Evolutionary conservation across 2,888 invertebrate species (phyloP), one percentile per base, ranked within the genome.

Genomic region (Pristionchus japonicus): DNA sequence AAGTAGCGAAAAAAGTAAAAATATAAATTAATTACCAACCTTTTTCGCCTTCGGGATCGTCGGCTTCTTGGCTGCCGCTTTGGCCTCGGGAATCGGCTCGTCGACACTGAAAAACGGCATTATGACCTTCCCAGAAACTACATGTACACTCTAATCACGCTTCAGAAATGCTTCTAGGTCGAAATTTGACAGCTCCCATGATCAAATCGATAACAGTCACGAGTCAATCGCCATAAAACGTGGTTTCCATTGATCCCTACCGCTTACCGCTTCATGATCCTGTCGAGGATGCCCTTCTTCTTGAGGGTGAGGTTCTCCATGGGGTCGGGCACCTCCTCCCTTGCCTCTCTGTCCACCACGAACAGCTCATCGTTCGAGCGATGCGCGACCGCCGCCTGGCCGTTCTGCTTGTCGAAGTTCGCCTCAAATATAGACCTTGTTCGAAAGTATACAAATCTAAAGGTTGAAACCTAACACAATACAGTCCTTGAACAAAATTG

Each of bases 281-380:
- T 64, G 15, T 86, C 86, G 13, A 86, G 86, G 13, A 86, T 67
- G 34, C 27, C 86, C 49, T 47, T 64, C 47, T 86, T 86, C 67
- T 43, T 67, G 13, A 43, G 43, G 13, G 86, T 86, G 27, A 86
- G 64, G 4, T 49, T 49, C 67, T 86, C 67, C 43, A 64, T 31
- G 13, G 61, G n/a, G 20, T 84, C 61, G 40, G 84, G 84, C n/a
- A 20, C 52, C 15, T 40, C 83, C 67, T 86, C 86, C 6, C 67
- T 23, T 11, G 86, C 80, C 64, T 86, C 43, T 34, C 67, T 88
- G 86, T 88, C 88, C n/a, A 88, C 49, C 23, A 84, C 70, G 88
- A 88, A 88, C 64, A 88, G 88, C 34, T 88, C 88, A 43, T 86
- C 88, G 61, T 88, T 43, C 13, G 77, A 31, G 27, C 86, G 86